Evolutionary conservation across 2,888 invertebrate genomes (phyloP).

Genomic region (Volucella inflata): DNA sequence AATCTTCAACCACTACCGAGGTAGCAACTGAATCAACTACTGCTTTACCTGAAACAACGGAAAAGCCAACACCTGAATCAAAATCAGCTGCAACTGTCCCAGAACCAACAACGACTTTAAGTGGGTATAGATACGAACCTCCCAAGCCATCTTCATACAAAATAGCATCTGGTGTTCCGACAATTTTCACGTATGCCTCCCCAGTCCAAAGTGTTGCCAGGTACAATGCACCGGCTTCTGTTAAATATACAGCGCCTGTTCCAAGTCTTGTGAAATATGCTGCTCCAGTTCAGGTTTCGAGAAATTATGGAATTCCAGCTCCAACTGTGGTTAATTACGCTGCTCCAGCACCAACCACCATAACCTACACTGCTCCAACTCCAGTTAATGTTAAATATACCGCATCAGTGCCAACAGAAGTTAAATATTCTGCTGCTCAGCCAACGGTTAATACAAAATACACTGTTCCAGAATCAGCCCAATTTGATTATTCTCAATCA

Average conservation of each 20-base stretch:
- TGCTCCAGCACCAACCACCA: neutral
- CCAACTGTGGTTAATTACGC: neutral
- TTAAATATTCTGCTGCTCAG: constrained; percentile 19
- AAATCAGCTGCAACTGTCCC: constrained; percentile 23
- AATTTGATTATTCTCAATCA: constrained; percentile 17
- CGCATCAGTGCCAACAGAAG: constrained; percentile 61
- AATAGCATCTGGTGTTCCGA: constrained; percentile 6
- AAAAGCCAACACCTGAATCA: constrained; percentile 28
- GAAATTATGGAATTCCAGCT: constrained; percentile 18
- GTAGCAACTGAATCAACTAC: constrained; percentile 50
- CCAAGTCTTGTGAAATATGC: constrained; percentile 40
- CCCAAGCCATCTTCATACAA: constrained; percentile 22
- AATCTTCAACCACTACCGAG: constrained; percentile 41
- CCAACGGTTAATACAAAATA: constrained; percentile 24
- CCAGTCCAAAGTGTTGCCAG: constrained; percentile 27
- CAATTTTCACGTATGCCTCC: constrained; percentile 15
- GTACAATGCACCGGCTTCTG: neutral
- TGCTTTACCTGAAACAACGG: constrained; percentile 12
- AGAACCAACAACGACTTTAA: constrained; percentile 23
- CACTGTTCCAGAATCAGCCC: constrained; percentile 12
- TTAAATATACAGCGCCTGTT: constrained; percentile 39
- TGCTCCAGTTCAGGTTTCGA: constrained; percentile 15
- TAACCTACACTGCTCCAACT: constrained; percentile 5
- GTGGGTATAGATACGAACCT: constrained; percentile 34
- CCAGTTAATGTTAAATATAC: constrained; percentile 58